Evolutionary conservation across 2,113 vertebrate species (phyloP).

Genomic region (Anarhynchus alexandrinus): DNA sequence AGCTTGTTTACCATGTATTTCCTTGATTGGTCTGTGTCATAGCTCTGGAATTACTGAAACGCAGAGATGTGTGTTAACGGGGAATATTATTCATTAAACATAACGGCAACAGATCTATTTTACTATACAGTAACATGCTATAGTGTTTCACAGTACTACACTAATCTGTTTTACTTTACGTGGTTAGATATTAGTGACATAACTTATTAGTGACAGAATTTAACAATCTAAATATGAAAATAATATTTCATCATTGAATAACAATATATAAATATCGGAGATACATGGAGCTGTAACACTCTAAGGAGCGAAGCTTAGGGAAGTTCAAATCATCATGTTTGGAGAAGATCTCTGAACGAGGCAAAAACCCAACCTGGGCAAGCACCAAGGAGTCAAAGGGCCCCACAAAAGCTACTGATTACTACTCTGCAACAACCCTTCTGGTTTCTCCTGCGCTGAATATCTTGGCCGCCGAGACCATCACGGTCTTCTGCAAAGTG

Average conservation of each 20-base stretch:
- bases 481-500: rapidly evolving
- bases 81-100: background rate
- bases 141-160: background rate
- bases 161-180: background rate
- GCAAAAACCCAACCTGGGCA: background rate
- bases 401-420: background rate
- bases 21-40: background rate
- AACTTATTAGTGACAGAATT: background rate
- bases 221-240: background rate
- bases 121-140: background rate
- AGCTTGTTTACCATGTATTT: background rate
- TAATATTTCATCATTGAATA: background rate
- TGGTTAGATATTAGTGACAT: background rate
- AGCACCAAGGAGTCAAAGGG: background rate
- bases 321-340: background rate
- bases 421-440: background rate
- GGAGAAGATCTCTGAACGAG: background rate
- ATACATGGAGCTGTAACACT: background rate
- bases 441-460: background rate
- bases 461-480: background rate
- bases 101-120: background rate
- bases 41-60: background rate
- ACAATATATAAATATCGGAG: background rate
- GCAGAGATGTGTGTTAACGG: background rate
- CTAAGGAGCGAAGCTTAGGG: background rate